Conservation (phyloP, 35 echinoderm and acorn worm genomes). For the Patiria miniata region DNA sequence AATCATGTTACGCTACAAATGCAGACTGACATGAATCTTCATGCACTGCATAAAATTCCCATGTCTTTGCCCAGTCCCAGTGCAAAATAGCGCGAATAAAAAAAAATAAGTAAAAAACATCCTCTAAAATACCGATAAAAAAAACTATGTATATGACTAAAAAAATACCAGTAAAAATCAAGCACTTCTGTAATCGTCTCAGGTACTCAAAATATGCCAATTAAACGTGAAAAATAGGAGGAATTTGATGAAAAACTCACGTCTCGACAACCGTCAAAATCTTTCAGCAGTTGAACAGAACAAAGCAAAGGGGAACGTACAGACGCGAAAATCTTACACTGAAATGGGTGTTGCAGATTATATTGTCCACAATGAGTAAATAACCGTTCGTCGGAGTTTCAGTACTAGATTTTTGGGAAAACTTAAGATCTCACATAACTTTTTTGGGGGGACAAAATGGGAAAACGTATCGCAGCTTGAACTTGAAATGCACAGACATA, state of each 20-base stretch:
- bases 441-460: too few species aligned
- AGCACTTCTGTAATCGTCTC: neutral
- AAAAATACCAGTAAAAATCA: neutral
- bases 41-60: neutral
- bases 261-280: neutral
- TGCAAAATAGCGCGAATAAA: neutral
- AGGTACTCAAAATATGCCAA: neutral
- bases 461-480: too few species aligned
- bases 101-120: neutral
- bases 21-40: too few species aligned
- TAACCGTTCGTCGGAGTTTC: too few species aligned
- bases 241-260: neutral
- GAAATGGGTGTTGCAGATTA: neutral
- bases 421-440: too few species aligned
- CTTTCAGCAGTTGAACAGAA: neutral
- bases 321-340: neutral
- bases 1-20: too few species aligned
- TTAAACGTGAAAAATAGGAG: neutral
- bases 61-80: too few species aligned
- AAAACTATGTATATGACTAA: neutral
- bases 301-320: constrained; percentile 7
- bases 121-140: neutral
- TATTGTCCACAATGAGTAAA: neutral
- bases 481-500: too few species aligned
- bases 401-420: too few species aligned